A percentile compares a stretch with the other conserved stretches of the same genome.
Conservation (phyloP, 2,113 vertebrate genomes). For the Syngnathus typhle region DNA sequence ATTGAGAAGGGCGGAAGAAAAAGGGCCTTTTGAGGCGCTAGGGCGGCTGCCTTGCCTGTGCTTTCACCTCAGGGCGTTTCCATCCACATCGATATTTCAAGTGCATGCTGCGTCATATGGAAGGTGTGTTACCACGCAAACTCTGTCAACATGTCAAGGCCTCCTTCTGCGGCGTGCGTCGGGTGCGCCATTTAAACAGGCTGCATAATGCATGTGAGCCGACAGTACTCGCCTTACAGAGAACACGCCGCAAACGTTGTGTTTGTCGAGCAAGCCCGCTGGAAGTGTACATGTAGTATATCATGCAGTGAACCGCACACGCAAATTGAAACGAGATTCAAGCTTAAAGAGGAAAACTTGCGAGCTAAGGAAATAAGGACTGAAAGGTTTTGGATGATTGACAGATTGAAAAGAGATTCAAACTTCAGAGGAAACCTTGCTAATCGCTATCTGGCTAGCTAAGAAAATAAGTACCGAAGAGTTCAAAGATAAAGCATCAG, state of each 20-base stretch:
- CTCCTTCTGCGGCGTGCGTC: constrained; percentile 3
- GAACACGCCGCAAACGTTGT: background rate
- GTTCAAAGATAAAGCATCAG: constrained; percentile 34
- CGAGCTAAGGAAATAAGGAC: too few relatives aligned
- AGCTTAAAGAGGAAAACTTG: too few relatives aligned
- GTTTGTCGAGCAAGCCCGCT: too few relatives aligned
- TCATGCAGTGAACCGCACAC: too few relatives aligned
- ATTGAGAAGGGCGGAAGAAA: constrained; percentile 8
- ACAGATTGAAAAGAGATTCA: too few relatives aligned
- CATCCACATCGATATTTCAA: constrained; percentile 2
- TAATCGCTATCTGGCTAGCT: background rate
- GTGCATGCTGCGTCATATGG: constrained; percentile 27
- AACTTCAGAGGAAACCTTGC: background rate
- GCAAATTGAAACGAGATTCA: too few relatives aligned
- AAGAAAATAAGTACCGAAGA: background rate
- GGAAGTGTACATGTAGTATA: too few relatives aligned
- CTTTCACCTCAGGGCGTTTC: constrained; percentile 27
- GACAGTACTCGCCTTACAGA: background rate
- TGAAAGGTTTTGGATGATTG: too few relatives aligned
- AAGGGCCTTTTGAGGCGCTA: constrained; percentile 63
- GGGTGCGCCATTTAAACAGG: constrained; percentile 12
- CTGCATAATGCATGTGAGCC: background rate
- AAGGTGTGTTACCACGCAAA: constrained; percentile 16
- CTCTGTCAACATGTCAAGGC: constrained; percentile 5
- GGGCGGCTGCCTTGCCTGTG: constrained; percentile 63